A percentile compares a stretch with the other conserved stretches of the same genome.
phyloP scores from a whole-genome alignment of 2,888 invertebrate species.

The Cryptocephalus moraei region DNA sequence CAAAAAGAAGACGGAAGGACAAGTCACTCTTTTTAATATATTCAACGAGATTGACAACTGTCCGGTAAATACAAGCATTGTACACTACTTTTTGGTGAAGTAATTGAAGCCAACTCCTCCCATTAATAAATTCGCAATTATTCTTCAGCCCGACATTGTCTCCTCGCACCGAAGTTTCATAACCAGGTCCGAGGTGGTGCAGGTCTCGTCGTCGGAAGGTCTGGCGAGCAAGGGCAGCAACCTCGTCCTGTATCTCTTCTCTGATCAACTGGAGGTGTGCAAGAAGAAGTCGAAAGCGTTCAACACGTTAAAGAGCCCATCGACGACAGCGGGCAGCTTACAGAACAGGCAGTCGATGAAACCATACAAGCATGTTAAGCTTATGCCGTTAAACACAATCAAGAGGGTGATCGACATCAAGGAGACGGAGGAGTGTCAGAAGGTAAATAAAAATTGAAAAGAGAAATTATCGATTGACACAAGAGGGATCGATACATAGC shows the following conservation, averaged over 20 bases:
- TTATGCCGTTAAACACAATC: constrained; percentile 81
- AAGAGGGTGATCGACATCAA: constrained; percentile 85
- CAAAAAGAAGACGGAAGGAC: constrained; percentile 91
- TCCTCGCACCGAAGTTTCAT: constrained; percentile 89
- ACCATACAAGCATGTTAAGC: constrained; percentile 82
- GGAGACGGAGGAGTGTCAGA: constrained; percentile 76
- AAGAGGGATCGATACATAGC: too few relatives aligned
- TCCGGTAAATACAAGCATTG: constrained; percentile 53
- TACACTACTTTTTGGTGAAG: too few relatives aligned
- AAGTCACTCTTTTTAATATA: constrained; percentile 92
- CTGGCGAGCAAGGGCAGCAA: constrained; percentile 73
- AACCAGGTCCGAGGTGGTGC: constrained; percentile 78
- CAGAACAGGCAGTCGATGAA: constrained; percentile 55
- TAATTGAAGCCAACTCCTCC: neutral
- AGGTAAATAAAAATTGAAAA: constrained; percentile 40
- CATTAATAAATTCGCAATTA: neutral
- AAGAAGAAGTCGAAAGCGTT: constrained; percentile 73
- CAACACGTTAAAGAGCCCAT: constrained; percentile 59
- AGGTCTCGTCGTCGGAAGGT: constrained; percentile 61
- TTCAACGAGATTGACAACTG: constrained; percentile 98
- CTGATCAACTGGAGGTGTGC: constrained; percentile 89
- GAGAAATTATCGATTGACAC: too few relatives aligned
- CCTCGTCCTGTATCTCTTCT: constrained; percentile 84
- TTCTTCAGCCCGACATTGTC: constrained; percentile 70
- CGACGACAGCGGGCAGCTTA: constrained; percentile 32